phyloP scores from a whole-genome alignment of 2,113 vertebrate genomes.

The Proterorhinus semilunaris region DNA sequence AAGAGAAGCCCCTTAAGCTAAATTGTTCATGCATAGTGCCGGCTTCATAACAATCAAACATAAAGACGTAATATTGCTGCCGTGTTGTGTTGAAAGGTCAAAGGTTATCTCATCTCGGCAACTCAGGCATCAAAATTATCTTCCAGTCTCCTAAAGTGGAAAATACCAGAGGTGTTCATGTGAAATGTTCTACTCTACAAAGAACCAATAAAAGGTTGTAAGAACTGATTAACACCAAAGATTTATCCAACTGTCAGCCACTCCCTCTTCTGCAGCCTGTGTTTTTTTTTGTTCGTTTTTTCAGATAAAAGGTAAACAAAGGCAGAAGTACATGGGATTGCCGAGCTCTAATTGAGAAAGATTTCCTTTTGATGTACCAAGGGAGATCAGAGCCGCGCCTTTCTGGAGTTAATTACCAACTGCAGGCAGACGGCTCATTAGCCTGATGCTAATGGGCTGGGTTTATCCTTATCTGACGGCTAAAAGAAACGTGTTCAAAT shows the following conservation, averaged over 20 bases:
- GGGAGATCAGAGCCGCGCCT: conserved; percentile 63
- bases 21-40: no score
- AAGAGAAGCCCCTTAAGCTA: no score
- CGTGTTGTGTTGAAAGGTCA: no score
- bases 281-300: neutral
- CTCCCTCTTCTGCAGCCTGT: conserved; percentile 26
- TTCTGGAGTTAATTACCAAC: conserved; percentile 71
- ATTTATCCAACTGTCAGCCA: conserved; percentile 38
- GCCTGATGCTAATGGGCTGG: conserved; percentile 74
- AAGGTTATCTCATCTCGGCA: no score
- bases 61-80: no score
- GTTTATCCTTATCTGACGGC: conserved; percentile 70
- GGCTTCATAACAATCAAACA: no score
- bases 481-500: conserved; percentile 61
- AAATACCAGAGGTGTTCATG: no score
- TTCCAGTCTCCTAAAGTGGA: no score
- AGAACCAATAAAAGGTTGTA: no score
- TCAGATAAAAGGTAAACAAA: conserved; percentile 69
- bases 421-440: conserved; percentile 70
- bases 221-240: neutral
- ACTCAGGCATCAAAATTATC: no score
- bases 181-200: no score
- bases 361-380: conserved; percentile 76
- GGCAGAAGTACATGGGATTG: conserved; percentile 49
- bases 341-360: conserved; percentile 66